Conservation (phyloP, 2,888 invertebrate species). For the Phaonia tiefii region DNA sequence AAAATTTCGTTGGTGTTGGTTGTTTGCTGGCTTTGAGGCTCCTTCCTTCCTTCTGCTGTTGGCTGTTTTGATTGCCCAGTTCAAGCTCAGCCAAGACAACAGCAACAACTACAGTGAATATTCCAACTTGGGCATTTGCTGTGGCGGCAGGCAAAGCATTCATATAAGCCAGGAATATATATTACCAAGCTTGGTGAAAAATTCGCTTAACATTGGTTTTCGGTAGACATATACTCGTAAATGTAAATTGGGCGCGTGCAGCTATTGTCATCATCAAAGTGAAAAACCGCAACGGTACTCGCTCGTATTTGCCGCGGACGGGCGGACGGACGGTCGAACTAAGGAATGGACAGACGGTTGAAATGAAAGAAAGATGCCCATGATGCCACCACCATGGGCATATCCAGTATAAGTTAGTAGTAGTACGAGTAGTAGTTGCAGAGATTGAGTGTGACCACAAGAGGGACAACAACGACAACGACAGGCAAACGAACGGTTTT, state of each 20-base stretch:
- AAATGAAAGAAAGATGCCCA: constrained; percentile 48
- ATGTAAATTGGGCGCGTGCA: constrained; percentile 81
- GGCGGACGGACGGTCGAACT: constrained; percentile 48
- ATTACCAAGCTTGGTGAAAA: constrained; percentile 59
- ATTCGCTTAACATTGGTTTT: constrained; percentile 69
- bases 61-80: constrained; percentile 37
- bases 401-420: too few species aligned
- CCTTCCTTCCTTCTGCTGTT: constrained; percentile 10
- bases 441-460: too few species aligned
- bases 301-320: constrained; percentile 58
- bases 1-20: neutral
- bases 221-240: constrained; percentile 78
- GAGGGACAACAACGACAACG: too few species aligned
- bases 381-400: neutral
- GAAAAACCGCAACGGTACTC: constrained; percentile 68
- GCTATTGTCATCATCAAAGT: constrained; percentile 81
- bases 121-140: too few species aligned
- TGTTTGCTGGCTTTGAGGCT: constrained; percentile 2
- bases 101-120: too few species aligned
- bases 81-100: neutral
- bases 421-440: too few species aligned
- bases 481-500: neutral
- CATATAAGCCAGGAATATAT: constrained; percentile 37
- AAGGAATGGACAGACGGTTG: constrained; percentile 45
- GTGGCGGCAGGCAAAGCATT: constrained; percentile 9